Base-by-base conservation (phyloP, 2,797 vertebrate species). In the Natrix natrix region DNA sequence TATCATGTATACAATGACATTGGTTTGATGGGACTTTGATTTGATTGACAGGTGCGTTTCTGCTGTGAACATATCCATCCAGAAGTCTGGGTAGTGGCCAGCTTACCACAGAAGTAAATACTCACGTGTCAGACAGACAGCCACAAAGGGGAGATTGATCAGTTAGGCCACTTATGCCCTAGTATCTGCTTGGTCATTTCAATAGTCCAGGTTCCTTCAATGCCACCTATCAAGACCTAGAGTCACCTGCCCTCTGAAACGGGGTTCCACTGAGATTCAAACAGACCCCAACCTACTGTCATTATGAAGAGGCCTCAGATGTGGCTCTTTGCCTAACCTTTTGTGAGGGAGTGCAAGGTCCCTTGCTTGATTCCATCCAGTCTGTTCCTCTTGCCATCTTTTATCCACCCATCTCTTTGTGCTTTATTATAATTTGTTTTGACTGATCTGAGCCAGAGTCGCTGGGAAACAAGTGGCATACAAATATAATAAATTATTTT, bases 81-180 rank as follows among this genome's bases (percentile, higher is more conserved):
- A 69, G 8, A 69, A 90, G 32, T 20, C 89, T 55, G 22, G n/a
- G 61, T 54, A 69, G 28, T 32, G 28, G n/a, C 6, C 89, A 60
- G 32, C 4, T 88, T 56, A 56, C 20, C 60, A 48, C 0, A 52
- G 24, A 91, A 88, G 16, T 16, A 59, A 32, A 87, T 60, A 59
- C 90, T 93, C 94, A 98, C 98, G 96, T 98, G 96, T 99, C 98
- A 22, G 98, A 97, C 32, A 98, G 96, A 48, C 98, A 98, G 83
- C 98, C 98, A 10, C 98, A 98, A 57, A 97, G 37, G 83, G 98
- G 91, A 26, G 98, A 97, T n/a, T 98, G 98, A 24, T 97, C 74
- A 16, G 97, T 10, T 8, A 43, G 32, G 16, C 32, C 2, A 13
- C 32, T 8, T 74, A 69, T 74, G 13, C 7, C 69, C 16, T 20